Evolutionary conservation across 2,888 invertebrate genomes (phyloP).

Genomic region (Geophilus truncorum): DNA sequence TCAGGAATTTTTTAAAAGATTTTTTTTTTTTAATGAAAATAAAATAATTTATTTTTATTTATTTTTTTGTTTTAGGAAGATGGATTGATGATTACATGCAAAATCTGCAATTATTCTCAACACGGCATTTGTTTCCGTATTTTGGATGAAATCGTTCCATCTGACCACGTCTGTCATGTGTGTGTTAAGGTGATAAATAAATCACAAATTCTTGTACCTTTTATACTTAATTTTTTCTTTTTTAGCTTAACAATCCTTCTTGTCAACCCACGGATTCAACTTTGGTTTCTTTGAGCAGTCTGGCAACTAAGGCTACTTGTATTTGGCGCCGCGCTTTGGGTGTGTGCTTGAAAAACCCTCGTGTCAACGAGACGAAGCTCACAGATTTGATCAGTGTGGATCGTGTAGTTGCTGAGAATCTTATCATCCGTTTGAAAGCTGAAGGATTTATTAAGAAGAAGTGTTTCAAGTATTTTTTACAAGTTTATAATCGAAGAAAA

Average conservation of each 20-base stretch:
- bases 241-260: background rate
- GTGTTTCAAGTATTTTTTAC: background rate
- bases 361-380: background rate
- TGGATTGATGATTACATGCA: conserved; percentile 50
- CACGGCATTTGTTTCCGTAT: conserved; percentile 49
- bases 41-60: background rate
- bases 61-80: no score
- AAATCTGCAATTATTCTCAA: conserved; percentile 48
- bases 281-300: background rate
- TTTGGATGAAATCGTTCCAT: conserved; percentile 41
- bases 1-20: background rate
- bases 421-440: background rate
- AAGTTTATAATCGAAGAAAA: background rate
- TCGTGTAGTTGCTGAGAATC: background rate
- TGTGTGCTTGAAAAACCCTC: background rate
- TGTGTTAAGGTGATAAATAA: conserved; percentile 10
- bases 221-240: no score
- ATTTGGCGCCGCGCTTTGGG: background rate
- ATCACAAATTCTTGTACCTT: no score
- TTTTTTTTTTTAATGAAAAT: background rate
- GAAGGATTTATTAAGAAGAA: conserved; percentile 25
- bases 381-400: background rate
- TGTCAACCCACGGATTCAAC: background rate
- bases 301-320: background rate
- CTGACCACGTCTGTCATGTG: background rate